Conservation (phyloP, 2,888 invertebrate species). For the Melipona beecheii region DNA sequence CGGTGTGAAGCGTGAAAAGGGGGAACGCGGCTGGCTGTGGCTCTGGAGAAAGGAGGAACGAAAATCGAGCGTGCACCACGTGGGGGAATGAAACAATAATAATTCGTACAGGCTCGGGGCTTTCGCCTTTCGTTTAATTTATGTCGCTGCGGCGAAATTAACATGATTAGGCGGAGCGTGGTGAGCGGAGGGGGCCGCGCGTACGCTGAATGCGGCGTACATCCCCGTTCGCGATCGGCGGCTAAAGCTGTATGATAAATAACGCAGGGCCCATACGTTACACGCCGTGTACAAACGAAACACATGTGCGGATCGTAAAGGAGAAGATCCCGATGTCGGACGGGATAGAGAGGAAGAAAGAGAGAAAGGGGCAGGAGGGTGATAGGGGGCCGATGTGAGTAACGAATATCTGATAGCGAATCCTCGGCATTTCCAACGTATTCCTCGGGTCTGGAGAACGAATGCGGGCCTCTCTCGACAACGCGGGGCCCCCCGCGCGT, state of each 20-base stretch:
- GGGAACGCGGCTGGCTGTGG: neutral
- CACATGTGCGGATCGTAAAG: conserved; percentile 69
- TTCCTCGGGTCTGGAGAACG: conserved; percentile 67
- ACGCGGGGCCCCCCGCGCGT: conserved; percentile 70
- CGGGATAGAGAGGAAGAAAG: conserved; percentile 43
- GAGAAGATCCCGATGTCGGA: conserved; percentile 63
- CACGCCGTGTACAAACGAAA: conserved; percentile 71
- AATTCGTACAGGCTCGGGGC: conserved; percentile 26
- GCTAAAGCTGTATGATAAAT: conserved; percentile 70
- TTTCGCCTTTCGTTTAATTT: conserved; percentile 59
- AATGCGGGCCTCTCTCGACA: conserved; percentile 73
- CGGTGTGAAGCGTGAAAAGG: neutral
- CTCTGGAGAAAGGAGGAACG: conserved; percentile 15
- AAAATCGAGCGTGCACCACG: conserved; percentile 40
- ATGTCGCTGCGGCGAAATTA: conserved; percentile 66
- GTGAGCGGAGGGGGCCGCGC: conserved; percentile 50
- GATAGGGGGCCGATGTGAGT: conserved; percentile 67
- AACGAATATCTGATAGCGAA: conserved; percentile 78
- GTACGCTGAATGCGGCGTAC: conserved; percentile 61
- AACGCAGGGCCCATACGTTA: conserved; percentile 70
- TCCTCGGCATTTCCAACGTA: conserved; percentile 73
- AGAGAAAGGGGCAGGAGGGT: conserved; percentile 11
- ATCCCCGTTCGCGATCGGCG: conserved; percentile 69
- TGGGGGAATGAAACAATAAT: conserved; percentile 41
- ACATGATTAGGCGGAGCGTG: conserved; percentile 67